phyloP scores from a whole-genome alignment of 2,888 invertebrate genomes.

The Cantharis nigra region DNA sequence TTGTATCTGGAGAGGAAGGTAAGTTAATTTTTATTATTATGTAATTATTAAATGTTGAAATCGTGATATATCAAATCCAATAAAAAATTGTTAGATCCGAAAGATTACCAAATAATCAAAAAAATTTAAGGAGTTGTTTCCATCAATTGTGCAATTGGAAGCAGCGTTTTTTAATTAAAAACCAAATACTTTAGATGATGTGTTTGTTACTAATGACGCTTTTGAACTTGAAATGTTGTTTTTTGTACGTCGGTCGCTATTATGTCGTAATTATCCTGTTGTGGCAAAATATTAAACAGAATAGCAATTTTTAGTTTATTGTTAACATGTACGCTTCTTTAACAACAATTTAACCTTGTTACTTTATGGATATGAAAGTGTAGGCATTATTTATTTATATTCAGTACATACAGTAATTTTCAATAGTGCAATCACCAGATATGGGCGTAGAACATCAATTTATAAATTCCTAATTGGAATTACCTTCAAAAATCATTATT shows the following conservation, averaged over 20 bases:
- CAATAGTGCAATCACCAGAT: not conserved
- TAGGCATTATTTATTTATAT: slow-evolving; percentile 1
- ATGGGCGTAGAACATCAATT: not conserved
- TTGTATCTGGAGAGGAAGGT: slow-evolving; percentile 10
- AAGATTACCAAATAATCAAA: not conserved
- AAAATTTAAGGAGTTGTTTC: not conserved
- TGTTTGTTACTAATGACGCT: not conserved
- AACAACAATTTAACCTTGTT: not conserved
- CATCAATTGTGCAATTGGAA: not conserved
- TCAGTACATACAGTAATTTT: not conserved
- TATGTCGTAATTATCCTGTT: not conserved
- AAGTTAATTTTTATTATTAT: slow-evolving; percentile 6
- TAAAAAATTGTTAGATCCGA: not conserved
- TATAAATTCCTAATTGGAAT: not conserved
- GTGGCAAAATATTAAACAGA: not conserved
- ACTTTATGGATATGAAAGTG: slow-evolving; percentile 1
- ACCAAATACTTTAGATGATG: not conserved
- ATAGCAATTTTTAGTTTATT: not conserved
- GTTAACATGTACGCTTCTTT: not conserved
- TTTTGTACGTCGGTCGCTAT: not conserved
- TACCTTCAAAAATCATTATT: not conserved
- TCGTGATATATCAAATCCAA: not conserved
- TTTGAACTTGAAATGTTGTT: not conserved
- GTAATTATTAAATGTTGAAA: not conserved
- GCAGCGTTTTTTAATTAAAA: not conserved